Percentiles rank a stretch among this genome's conserved stretches.
Conservation (phyloP, 1,140 invertebrate genomes). For the Drosophila serrata region DNA sequence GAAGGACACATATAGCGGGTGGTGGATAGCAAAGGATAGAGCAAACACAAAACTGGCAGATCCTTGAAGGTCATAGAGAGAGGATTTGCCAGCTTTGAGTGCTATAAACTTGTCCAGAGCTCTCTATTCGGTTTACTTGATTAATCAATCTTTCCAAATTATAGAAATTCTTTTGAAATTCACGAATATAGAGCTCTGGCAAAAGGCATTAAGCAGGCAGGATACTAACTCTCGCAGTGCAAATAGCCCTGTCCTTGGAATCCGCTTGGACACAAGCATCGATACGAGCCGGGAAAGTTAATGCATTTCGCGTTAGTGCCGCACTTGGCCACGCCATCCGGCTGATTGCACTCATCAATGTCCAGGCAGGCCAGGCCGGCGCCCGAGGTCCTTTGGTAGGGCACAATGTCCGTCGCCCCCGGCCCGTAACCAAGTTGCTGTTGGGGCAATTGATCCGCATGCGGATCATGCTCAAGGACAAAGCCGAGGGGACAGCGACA, state of each 20-base stretch:
- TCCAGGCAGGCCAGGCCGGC: constrained; percentile 86
- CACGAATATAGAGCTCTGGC: constrained; percentile 19
- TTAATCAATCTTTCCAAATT: not conserved
- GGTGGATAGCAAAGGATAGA: constrained; percentile 24
- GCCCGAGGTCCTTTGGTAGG: constrained; percentile 51
- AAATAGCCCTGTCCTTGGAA: constrained; percentile 95
- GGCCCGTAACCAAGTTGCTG: constrained; percentile 66
- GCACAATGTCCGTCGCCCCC: constrained; percentile 44
- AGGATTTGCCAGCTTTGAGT: constrained; percentile 1
- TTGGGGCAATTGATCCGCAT: constrained; percentile 53
- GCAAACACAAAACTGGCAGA: constrained; percentile 12
- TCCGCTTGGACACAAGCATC: constrained; percentile 94
- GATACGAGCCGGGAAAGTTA: constrained; percentile 96
- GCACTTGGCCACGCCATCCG: constrained; percentile 88
- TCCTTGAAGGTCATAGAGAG: not conserved
- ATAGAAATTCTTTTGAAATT: too few relatives aligned
- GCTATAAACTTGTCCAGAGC: not conserved
- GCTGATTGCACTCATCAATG: constrained; percentile 91
- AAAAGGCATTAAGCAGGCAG: constrained; percentile 40
- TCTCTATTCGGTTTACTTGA: not conserved
- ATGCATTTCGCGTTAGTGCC: constrained; percentile 96
- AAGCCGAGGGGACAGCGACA: constrained; percentile 91
- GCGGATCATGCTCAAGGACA: constrained; percentile 76
- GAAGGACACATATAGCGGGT: constrained; percentile 27
- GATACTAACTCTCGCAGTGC: constrained; percentile 94